Conservation (phyloP, 2,797 vertebrate genomes). For the Neosalanx taihuensis region DNA sequence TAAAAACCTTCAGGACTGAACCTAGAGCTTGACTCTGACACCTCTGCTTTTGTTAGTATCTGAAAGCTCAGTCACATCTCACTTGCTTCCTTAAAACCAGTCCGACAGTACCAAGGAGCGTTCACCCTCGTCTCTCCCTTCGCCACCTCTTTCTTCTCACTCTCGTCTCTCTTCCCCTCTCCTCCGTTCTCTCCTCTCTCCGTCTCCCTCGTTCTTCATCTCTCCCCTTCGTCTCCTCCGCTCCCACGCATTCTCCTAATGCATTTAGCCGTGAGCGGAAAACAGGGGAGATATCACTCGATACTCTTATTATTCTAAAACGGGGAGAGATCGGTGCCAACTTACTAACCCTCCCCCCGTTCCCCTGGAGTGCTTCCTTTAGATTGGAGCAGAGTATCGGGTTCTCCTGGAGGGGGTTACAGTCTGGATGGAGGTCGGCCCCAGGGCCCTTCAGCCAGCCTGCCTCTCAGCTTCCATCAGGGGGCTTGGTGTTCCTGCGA, state of each 20-base stretch:
- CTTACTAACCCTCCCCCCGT: constrained; percentile 12
- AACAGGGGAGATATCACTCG: constrained; percentile 40
- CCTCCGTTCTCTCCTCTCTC: constrained; percentile 13
- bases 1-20: too few species aligned
- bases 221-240: constrained; percentile 28
- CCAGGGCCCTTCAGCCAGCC: constrained; percentile 31
- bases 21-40: background rate
- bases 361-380: constrained; percentile 46
- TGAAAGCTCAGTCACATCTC: constrained; percentile 9
- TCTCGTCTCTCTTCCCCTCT: constrained; percentile 21
- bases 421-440: constrained; percentile 31
- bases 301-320: constrained; percentile 51
- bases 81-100: constrained; percentile 14
- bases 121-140: constrained; percentile 30
- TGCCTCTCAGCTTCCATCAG: constrained; percentile 52
- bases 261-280: constrained; percentile 41
- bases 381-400: constrained; percentile 53
- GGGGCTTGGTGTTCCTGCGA: constrained; percentile 40
- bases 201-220: constrained; percentile 26
- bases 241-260: constrained; percentile 25
- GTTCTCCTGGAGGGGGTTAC: constrained; percentile 38
- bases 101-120: constrained; percentile 44
- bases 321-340: constrained; percentile 34
- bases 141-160: constrained; percentile 28
- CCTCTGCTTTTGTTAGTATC: constrained; percentile 10